Conservation (phyloP, 2,113 vertebrate genomes). For the Myiopsitta monachus region DNA sequence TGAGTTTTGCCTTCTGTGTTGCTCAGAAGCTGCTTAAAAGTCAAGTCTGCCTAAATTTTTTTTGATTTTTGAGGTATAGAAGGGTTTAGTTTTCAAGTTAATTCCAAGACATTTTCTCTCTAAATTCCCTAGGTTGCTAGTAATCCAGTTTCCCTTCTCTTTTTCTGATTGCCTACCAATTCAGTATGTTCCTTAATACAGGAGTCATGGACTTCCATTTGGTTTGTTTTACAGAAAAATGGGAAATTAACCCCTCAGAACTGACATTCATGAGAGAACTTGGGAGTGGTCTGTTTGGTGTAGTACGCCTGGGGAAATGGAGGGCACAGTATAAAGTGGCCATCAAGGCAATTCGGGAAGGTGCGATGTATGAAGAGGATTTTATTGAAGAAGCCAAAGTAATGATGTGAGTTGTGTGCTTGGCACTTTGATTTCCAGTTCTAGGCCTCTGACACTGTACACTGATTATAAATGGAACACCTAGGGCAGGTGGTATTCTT, state of each 20-base stretch:
- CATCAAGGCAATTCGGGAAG: slow-evolving; percentile 92
- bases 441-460: background rate
- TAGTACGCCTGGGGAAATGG: slow-evolving; percentile 93
- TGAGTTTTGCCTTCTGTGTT: background rate
- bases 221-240: slow-evolving; percentile 79
- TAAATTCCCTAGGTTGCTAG: background rate
- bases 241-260: slow-evolving; percentile 91
- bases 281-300: slow-evolving; percentile 88
- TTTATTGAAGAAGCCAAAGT: slow-evolving; percentile 96
- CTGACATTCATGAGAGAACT: slow-evolving; percentile 94
- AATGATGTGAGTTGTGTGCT: slow-evolving; percentile 86
- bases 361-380: slow-evolving; percentile 95
- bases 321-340: slow-evolving; percentile 89
- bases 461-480: background rate
- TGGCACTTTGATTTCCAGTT: background rate
- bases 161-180: background rate
- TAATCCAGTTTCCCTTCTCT: background rate
- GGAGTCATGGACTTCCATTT: background rate
- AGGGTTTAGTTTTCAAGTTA: background rate
- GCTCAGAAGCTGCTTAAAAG: background rate
- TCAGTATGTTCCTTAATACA: background rate
- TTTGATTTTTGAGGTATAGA: background rate
- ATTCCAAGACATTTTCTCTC: background rate
- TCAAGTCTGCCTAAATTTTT: background rate
- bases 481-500: background rate